These are phyloP conservation scores for Platynereis dumerilii DNA, from an alignment of 2,888 invertebrate genomes.

Conservation along the genomic window DNA sequence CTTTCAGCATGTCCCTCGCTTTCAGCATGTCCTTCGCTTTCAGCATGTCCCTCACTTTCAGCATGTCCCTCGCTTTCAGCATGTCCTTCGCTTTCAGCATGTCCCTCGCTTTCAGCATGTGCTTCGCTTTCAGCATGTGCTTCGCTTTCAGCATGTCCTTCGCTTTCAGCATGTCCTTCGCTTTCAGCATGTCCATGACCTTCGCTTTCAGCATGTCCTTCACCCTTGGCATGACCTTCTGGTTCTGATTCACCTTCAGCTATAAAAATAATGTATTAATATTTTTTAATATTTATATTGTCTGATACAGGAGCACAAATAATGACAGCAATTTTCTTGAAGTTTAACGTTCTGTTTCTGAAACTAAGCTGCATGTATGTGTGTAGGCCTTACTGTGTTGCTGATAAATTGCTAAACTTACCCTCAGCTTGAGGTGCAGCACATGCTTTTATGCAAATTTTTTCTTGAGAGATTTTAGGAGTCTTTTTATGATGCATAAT, in stretches of 20 bases:
- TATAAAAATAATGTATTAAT: too few species aligned
- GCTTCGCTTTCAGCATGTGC: background rate
- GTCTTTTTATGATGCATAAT: background rate
- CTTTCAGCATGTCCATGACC: background rate
- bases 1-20: constrained; percentile 1
- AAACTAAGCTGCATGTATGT: too few species aligned
- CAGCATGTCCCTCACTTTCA: background rate
- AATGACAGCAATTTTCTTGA: too few species aligned
- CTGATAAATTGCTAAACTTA: too few species aligned
- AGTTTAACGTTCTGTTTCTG: too few species aligned
- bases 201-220: background rate
- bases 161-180: constrained; percentile 1
- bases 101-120: background rate
- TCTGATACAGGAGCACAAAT: too few species aligned
- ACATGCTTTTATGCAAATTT: constrained; percentile 11
- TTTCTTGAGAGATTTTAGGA: background rate
- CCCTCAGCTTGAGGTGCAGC: too few species aligned
- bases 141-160: constrained; percentile 1
- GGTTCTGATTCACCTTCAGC: constrained; percentile 2
- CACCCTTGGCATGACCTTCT: background rate
- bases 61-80: background rate
- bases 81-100: constrained; percentile 4
- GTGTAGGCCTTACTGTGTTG: too few species aligned
- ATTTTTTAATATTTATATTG: too few species aligned
- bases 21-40: constrained; percentile 2